These are phyloP conservation scores for Cydia pomonella DNA, from an alignment of 1,140 invertebrate genomes.

Conservation along the genomic window DNA sequence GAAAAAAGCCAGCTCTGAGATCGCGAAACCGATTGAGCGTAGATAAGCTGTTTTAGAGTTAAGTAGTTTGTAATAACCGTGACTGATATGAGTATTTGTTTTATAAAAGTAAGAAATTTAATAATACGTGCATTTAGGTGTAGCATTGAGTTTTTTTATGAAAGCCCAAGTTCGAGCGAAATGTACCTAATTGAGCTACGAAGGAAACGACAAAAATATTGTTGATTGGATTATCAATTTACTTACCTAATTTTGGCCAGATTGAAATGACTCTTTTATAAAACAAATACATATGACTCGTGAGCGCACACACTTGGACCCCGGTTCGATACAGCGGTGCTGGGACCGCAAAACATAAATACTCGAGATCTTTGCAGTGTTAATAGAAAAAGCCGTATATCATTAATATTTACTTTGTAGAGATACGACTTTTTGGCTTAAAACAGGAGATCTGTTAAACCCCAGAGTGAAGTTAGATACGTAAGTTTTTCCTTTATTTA, in stretches of 20 bases:
- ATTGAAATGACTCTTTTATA: neutral
- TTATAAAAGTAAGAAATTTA: neutral
- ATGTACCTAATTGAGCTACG: too few relatives aligned
- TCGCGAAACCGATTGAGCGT: conserved; percentile 59
- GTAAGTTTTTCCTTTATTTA: conserved; percentile 8
- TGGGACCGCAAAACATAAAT: conserved; percentile 1
- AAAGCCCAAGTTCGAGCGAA: too few relatives aligned
- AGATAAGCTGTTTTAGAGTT: conserved; percentile 38
- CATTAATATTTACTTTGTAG: neutral
- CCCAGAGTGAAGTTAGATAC: neutral
- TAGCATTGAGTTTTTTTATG: neutral
- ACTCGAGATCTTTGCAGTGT: neutral
- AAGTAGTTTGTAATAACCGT: neutral
- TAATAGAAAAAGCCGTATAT: neutral
- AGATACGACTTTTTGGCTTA: neutral
- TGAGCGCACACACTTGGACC: neutral
- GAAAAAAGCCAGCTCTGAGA: conserved; percentile 58
- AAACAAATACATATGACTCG: neutral
- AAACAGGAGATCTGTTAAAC: neutral
- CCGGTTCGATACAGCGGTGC: neutral
- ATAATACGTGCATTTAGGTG: neutral
- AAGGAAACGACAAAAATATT: too few relatives aligned
- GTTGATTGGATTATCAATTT: too few relatives aligned
- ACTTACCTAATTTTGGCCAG: neutral
- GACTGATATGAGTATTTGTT: conserved; percentile 3